Conservation (phyloP, 2,797 vertebrate genomes). For the Peromyscus nudipes region DNA sequence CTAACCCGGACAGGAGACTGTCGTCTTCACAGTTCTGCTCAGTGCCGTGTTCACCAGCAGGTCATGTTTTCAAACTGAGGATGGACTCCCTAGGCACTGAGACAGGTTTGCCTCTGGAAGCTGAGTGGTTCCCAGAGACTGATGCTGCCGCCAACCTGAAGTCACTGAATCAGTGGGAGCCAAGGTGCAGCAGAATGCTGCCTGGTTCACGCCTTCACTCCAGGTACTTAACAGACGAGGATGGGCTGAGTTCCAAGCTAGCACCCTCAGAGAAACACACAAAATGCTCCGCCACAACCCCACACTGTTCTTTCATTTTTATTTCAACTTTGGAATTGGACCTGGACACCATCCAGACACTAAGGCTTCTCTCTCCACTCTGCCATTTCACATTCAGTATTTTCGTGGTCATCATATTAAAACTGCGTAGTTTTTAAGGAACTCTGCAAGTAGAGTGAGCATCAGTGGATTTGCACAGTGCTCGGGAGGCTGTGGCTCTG, state of each 20-base stretch:
- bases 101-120: neutral
- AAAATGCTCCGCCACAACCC: neutral
- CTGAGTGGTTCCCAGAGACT: neutral
- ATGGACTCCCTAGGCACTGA: no score
- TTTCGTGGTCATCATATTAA: neutral
- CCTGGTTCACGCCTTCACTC: neutral
- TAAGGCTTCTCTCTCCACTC: neutral
- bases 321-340: neutral
- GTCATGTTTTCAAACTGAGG: neutral
- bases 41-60: neutral
- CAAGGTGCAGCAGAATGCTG: neutral
- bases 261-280: neutral
- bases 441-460: neutral
- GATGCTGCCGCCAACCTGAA: accelerated
- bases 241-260: neutral
- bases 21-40: neutral
- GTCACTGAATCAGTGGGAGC: neutral
- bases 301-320: no score
- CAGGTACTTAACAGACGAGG: neutral
- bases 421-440: neutral
- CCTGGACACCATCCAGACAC: neutral
- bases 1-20: neutral
- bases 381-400: neutral
- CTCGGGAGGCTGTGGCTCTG: neutral
- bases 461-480: neutral